Base-by-base conservation (phyloP, 2,888 invertebrate species). In the Chaetoderma sp. region DNA sequence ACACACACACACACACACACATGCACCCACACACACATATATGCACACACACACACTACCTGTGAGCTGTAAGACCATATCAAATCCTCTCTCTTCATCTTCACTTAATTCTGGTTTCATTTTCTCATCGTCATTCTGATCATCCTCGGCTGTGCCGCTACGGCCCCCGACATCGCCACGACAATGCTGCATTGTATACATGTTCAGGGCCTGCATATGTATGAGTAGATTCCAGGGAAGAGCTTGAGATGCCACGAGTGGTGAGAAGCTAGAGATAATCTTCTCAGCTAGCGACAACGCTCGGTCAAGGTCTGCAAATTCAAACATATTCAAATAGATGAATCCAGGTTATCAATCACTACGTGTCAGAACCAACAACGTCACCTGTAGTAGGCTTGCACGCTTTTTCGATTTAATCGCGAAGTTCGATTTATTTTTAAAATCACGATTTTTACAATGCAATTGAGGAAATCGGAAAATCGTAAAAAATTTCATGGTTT, bases 231-330 rank as follows among this genome's bases (percentile, higher is more conserved):
- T 91, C 0, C 91, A 89, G 54, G 91, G 91, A 73, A 94, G 92
- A 79, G 92, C 91, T 79, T 93, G 92, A 0, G 93, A 93, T 0
- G 93, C 93, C 8, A 94, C 90, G 63, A 93, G 90, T 0, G 93
- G 91, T 0, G 93, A 92, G 71, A 94, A 87, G 36, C 92, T 91
- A 0, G 91, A 89, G 64, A 91, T 91, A 30, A 94, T 88, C 27
- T 90, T 89, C 71, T 90, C 89, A 39, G 92, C 90, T 60, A 92
- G 87, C 2, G 88, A 85, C 18, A 89, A 87, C 0, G 93, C 92
- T 60, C 90, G 88, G 33, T 90, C 89, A 64, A 92, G 83, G 78
- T 91, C 90, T 59, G 70, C 25, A 52, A 25, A 42, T 18, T 23
- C 23, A 56, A 56, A 36, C 10, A 32, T 18, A 16, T 5, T 10